Evolutionary conservation across 1,140 invertebrate genomes (phyloP).

Genomic region (Drosophila parabipectinata): DNA sequence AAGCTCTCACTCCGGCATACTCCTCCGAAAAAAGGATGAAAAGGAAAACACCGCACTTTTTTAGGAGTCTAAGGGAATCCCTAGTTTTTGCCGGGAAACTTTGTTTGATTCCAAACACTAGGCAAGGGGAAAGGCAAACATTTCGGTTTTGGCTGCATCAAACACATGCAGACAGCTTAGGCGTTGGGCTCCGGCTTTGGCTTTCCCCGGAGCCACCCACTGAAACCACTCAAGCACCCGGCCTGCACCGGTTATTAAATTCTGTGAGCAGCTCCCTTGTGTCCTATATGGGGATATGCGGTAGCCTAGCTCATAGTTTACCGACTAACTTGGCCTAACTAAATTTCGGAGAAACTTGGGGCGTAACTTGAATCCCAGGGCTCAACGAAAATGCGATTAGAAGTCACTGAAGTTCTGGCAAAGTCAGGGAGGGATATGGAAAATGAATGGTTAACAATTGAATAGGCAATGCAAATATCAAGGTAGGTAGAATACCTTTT

Average conservation of each 20-base stretch:
- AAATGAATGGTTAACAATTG: slow-evolving; percentile 14
- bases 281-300: slow-evolving; percentile 25
- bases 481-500: no score
- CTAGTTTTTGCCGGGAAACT: slow-evolving; percentile 51
- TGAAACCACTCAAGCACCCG: background rate
- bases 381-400: slow-evolving; percentile 45
- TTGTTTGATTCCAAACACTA: slow-evolving; percentile 33
- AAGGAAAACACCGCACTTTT: background rate
- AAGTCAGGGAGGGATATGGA: slow-evolving; percentile 4
- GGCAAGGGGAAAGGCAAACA: slow-evolving; percentile 35
- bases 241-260: slow-evolving; percentile 57
- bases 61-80: slow-evolving; percentile 1
- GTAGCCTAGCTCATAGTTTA: slow-evolving; percentile 40
- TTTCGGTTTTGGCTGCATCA: slow-evolving; percentile 61
- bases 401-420: slow-evolving; percentile 31
- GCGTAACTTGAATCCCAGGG: slow-evolving; percentile 31
- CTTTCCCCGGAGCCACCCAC: slow-evolving; percentile 6
- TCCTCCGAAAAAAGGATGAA: slow-evolving; percentile 1
- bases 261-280: slow-evolving; percentile 13
- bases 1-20: background rate
- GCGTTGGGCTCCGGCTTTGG: slow-evolving; percentile 40
- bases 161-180: slow-evolving; percentile 63
- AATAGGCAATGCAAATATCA: background rate
- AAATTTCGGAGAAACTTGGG: slow-evolving; percentile 52
- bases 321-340: slow-evolving; percentile 65